Percentiles rank a stretch among this genome's conserved stretches.
These are phyloP conservation scores for Coelinius sp. DNA, from an alignment of 2,888 invertebrate genomes.

Conservation along the genomic window DNA sequence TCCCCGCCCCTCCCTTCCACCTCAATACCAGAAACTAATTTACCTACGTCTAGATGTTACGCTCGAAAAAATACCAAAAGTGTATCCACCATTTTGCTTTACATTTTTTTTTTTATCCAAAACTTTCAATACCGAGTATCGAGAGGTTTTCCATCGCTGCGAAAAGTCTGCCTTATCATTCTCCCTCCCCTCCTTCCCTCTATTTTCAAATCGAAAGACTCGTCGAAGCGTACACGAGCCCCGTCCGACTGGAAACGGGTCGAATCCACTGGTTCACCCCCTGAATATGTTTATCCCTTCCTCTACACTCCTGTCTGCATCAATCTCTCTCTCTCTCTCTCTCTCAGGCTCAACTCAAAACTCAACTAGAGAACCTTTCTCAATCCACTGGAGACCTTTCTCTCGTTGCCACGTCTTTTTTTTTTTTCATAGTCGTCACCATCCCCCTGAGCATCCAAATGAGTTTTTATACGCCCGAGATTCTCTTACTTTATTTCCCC, in stretches of 20 bases:
- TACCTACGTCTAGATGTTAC: constrained; percentile 23
- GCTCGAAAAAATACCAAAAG: constrained; percentile 34
- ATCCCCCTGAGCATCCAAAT: constrained; percentile 43
- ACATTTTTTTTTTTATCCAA: constrained; percentile 23
- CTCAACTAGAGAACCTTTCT: neutral
- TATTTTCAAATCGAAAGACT: constrained; percentile 33
- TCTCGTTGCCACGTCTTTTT: constrained; percentile 50
- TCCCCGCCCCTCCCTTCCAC: too few relatives aligned
- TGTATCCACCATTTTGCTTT: constrained; percentile 25
- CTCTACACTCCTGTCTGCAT: neutral
- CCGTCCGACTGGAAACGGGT: constrained; percentile 37
- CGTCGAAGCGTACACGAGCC: constrained; percentile 30
- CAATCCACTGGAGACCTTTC: neutral
- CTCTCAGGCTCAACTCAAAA: neutral
- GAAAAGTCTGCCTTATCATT: constrained; percentile 30
- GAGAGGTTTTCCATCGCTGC: constrained; percentile 22
- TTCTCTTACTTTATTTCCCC: constrained; percentile 32
- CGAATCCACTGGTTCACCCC: constrained; percentile 28
- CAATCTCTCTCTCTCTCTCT: constrained; percentile 12
- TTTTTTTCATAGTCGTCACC: constrained; percentile 49
- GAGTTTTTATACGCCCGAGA: constrained; percentile 48
- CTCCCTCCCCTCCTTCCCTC: neutral
- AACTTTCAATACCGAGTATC: constrained; percentile 39
- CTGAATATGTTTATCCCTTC: constrained; percentile 3
- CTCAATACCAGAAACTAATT: constrained; percentile 29